Base-by-base conservation (phyloP, 2,113 vertebrate species). In the Craseonycteris thonglongyai region DNA sequence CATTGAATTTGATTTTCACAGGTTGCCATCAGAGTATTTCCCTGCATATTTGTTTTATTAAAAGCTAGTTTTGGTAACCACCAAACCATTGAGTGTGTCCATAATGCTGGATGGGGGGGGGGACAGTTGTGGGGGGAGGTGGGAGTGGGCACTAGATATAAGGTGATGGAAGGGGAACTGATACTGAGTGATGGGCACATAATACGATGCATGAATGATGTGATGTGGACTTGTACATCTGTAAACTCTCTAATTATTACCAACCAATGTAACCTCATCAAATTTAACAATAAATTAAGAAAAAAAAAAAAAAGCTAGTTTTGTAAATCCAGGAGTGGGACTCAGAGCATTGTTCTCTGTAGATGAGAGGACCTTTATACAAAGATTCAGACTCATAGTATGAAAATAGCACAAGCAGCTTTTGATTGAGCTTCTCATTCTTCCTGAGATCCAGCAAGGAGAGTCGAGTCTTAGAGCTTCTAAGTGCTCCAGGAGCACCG, bases 41-140 rank as follows among this genome's bases (percentile, higher is more conserved):
- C 24, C 14, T 88, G 69, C 1, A 35, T 72, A 19, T 59, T 92
- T 61, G 40, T 51, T 83, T 79, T 68, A 82, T 75, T 79, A 49
- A 93, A 79, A 21, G 40, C 59, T 89, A n/a, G 49, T 59, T 90
- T 86, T 92, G 58, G n/a, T n/a, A n/a, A n/a, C n/a, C n/a, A n/a
- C n/a, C n/a, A n/a, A n/a, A n/a, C n/a, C n/a, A n/a, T n/a, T n/a
- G n/a, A n/a, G n/a, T n/a, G n/a, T n/a, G n/a, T n/a, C n/a, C n/a
- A n/a, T n/a, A n/a, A n/a, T n/a, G n/a, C n/a, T n/a, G n/a, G n/a
- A n/a, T n/a, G n/a, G n/a, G n/a, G n/a, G n/a, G n/a, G n/a, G n/a
- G n/a, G n/a, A n/a, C n/a, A n/a, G n/a, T n/a, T n/a, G n/a, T n/a
- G n/a, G n/a, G n/a, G n/a, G n/a, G n/a, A n/a, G n/a, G n/a, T n/a